A percentile compares a stretch with the other conserved stretches of the same genome.
phyloP scores from a whole-genome alignment of 2,888 invertebrate species.

The Drosophila meridiana region DNA sequence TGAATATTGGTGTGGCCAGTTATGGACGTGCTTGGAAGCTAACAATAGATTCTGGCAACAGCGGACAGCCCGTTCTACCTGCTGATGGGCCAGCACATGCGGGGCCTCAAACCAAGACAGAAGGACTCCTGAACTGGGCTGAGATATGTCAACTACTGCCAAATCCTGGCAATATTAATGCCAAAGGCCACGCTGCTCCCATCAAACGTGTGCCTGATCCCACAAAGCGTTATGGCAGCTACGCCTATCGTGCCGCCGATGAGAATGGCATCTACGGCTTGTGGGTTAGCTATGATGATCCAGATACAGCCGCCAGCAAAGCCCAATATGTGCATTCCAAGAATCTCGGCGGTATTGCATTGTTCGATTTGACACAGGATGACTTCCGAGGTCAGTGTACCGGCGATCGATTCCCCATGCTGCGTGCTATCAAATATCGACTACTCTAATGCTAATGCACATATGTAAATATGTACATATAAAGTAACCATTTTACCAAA shows the following conservation, averaged over 20 bases:
- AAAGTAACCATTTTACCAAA: conserved; percentile 7
- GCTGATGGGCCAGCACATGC: conserved; percentile 89
- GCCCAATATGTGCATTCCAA: conserved; percentile 90
- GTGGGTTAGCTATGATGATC: conserved; percentile 94
- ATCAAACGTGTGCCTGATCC: conserved; percentile 91
- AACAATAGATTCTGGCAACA: conserved; percentile 89
- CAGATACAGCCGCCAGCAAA: conserved; percentile 92
- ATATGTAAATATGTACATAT: not conserved
- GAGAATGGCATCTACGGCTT: conserved; percentile 89
- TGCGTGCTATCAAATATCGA: conserved; percentile 90
- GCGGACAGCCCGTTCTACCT: conserved; percentile 91
- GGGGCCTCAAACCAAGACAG: conserved; percentile 90
- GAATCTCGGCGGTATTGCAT: conserved; percentile 91
- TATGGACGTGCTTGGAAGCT: conserved; percentile 92
- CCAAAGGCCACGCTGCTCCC: conserved; percentile 88
- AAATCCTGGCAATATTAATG: conserved; percentile 87
- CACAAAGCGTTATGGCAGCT: conserved; percentile 92
- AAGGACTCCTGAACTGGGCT: conserved; percentile 91
- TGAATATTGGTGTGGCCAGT: conserved; percentile 90
- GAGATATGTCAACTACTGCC: conserved; percentile 91
- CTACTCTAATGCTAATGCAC: conserved; percentile 76
- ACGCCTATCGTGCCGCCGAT: conserved; percentile 90
- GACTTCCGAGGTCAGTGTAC: conserved; percentile 93
- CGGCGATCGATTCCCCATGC: conserved; percentile 92
- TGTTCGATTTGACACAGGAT: conserved; percentile 91